Conservation (phyloP, 92 coral and sea anemone genomes). For the Palythoa grandiflora region DNA sequence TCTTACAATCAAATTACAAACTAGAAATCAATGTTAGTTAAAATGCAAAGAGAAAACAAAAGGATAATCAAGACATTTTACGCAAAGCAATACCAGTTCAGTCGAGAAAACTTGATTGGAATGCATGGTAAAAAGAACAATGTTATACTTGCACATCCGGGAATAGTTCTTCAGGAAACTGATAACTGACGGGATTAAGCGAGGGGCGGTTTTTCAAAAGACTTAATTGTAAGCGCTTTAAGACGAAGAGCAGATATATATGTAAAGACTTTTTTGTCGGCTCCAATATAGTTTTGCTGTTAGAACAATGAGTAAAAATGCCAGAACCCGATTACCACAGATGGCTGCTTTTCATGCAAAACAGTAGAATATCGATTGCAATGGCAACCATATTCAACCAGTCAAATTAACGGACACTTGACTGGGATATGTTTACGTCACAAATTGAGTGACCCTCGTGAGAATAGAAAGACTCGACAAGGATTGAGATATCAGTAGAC, state of each 20-base stretch:
- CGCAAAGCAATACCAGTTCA: slow-evolving; percentile 8
- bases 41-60: no score
- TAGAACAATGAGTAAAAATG: slow-evolving; percentile 27
- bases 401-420: slow-evolving; percentile 31
- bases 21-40: no score
- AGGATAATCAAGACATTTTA: background rate
- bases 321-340: background rate
- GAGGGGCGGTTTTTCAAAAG: slow-evolving; percentile 3
- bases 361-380: slow-evolving; percentile 40
- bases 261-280: background rate
- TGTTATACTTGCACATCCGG: background rate
- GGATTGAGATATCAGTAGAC: slow-evolving; percentile 23
- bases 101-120: background rate
- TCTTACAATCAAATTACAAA: no score
- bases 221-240: background rate
- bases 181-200: background rate
- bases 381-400: slow-evolving; percentile 8
- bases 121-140: background rate
- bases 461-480: slow-evolving; percentile 7
- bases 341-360: slow-evolving; percentile 49
- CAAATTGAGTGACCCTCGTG: slow-evolving; percentile 42
- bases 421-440: slow-evolving; percentile 30
- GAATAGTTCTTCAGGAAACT: slow-evolving; percentile 25
- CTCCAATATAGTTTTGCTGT: background rate
- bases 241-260: background rate